Evolutionary conservation across 2,113 vertebrate genomes (phyloP).

Genomic region (Oceanodroma tethys): DNA sequence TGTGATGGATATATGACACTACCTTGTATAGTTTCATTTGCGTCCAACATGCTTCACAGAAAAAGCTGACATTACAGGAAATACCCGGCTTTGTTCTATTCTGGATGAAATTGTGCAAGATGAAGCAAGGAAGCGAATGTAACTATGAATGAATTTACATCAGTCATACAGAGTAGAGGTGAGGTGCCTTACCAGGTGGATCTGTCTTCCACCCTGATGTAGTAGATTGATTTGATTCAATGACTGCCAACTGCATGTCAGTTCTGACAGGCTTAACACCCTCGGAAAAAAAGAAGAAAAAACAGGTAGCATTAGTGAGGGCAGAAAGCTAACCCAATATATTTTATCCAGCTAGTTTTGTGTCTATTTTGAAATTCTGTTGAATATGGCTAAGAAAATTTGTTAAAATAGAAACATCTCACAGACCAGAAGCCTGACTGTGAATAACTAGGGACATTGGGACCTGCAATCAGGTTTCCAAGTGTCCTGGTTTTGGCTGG

Average conservation of each 20-base stretch:
- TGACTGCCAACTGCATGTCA: not conserved
- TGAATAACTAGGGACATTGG: not conserved
- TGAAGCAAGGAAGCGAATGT: not conserved
- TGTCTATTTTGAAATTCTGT: not conserved
- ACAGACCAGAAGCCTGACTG: not conserved
- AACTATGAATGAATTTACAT: not conserved
- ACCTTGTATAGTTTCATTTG: not conserved
- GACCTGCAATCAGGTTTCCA: not conserved
- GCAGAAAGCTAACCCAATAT: not conserved
- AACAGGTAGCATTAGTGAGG: fast-evolving
- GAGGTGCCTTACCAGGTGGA: not conserved
- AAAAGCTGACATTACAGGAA: not conserved
- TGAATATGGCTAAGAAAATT: not conserved
- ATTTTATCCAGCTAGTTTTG: not conserved
- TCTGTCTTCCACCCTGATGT: not conserved
- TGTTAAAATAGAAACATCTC: not conserved
- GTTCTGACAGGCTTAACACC: not conserved
- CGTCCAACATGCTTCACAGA: not conserved
- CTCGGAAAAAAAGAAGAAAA: not conserved
- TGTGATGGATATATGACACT: not conserved
- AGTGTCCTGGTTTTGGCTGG: too few species aligned
- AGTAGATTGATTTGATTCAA: not conserved
- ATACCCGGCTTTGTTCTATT: not conserved
- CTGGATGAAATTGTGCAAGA: not conserved
- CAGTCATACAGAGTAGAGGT: not conserved